Conservation (phyloP, 1,140 invertebrate species). For the Micrasema longulum region DNA sequence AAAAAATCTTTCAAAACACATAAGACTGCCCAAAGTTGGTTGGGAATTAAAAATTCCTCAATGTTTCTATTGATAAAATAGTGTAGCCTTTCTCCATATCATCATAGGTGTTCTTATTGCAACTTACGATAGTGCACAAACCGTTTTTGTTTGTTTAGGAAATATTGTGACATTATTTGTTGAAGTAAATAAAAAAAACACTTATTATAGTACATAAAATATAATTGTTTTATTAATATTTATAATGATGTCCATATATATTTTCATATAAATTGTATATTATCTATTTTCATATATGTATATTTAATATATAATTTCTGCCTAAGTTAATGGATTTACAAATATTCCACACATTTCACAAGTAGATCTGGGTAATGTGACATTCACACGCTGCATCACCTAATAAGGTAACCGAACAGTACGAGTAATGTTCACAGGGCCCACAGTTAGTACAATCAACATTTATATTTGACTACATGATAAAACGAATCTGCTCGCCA, state of each 20-base stretch:
- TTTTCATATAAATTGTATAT: conserved; percentile 53
- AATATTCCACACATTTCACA: conserved; percentile 50
- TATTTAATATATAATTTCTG: conserved; percentile 44
- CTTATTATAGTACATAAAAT: conserved; percentile 67
- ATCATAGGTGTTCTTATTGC: conserved; percentile 18
- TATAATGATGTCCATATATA: conserved; percentile 58
- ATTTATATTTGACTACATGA: conserved; percentile 37
- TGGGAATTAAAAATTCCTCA: neutral
- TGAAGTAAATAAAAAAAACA: conserved; percentile 34
- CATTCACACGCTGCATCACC: conserved; percentile 43
- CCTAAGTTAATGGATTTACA: conserved; percentile 52
- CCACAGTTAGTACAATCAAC: conserved; percentile 45
- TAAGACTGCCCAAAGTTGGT: conserved; percentile 27
- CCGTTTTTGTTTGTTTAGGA: conserved; percentile 18
- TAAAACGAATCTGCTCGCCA: conserved; percentile 48
- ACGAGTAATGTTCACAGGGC: too few species aligned
- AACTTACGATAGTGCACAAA: conserved; percentile 17
- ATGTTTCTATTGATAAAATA: too few species aligned
- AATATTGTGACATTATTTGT: conserved; percentile 11
- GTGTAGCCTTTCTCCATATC: neutral
- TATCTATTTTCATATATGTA: conserved; percentile 49
- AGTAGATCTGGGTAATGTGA: conserved; percentile 42
- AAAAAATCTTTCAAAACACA: conserved; percentile 10
- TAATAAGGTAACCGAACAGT: conserved; percentile 22
- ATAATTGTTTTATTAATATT: conserved; percentile 70